Evolutionary conservation across 2,113 vertebrate genomes (phyloP).

Genomic region (Amphiprion ocellaris): DNA sequence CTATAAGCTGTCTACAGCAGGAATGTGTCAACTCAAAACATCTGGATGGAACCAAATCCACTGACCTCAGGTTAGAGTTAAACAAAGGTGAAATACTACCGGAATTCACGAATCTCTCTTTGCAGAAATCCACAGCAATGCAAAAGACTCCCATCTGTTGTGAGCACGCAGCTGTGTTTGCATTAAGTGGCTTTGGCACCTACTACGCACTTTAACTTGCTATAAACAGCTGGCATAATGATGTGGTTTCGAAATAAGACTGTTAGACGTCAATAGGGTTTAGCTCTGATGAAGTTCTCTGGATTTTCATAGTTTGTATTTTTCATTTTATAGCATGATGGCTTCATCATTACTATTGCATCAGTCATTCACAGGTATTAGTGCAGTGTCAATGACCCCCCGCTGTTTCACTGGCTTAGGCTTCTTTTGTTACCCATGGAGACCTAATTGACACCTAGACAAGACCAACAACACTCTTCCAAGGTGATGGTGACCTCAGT

Average conservation of each 20-base stretch:
- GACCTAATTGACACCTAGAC: conserved; percentile 59
- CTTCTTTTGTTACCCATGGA: conserved; percentile 47
- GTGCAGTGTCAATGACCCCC: conserved; percentile 51
- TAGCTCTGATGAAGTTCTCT: not conserved
- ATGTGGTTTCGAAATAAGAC: conserved; percentile 6
- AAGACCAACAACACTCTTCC: conserved; percentile 31
- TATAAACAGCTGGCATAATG: not conserved
- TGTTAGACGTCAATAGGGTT: not conserved
- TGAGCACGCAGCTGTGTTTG: not conserved
- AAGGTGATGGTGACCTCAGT: conserved; percentile 10
- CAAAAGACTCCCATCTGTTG: too few relatives aligned
- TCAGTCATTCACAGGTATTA: conserved; percentile 43
- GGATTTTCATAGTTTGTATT: not conserved
- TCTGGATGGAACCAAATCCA: not conserved
- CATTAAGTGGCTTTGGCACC: not conserved
- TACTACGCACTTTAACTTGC: not conserved
- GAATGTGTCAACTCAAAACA: not conserved
- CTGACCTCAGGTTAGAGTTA: not conserved
- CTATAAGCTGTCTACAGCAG: not conserved
- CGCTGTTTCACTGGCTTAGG: conserved; percentile 40
- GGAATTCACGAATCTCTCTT: not conserved
- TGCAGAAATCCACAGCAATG: not conserved
- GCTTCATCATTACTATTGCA: conserved; percentile 28
- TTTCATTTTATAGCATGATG: not conserved
- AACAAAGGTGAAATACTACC: not conserved